phyloP scores from a whole-genome alignment of 2,113 vertebrate species.

The Alouatta palliata region DNA sequence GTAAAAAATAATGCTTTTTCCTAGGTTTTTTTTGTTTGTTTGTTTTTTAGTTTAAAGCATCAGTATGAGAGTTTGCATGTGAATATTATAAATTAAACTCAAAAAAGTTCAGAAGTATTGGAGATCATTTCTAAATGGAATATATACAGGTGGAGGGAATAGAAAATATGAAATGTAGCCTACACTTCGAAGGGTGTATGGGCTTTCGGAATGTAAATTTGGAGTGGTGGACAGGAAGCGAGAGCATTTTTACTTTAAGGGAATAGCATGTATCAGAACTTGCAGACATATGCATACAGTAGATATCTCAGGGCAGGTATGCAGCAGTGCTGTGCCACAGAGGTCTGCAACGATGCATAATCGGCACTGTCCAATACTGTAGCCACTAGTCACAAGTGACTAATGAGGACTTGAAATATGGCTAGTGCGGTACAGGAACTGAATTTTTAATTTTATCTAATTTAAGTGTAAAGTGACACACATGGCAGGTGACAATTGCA shows the following conservation, averaged over 20 bases:
- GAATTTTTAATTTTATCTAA: neutral
- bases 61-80: neutral
- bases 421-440: neutral
- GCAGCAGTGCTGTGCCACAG: neutral
- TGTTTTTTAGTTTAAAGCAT: neutral
- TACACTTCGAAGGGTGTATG: neutral
- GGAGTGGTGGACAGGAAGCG: neutral
- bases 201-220: neutral
- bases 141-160: neutral
- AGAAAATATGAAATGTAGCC: neutral
- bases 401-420: neutral
- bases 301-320: too few relatives aligned
- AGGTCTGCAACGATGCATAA: neutral
- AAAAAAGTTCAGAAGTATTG: neutral
- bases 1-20: neutral
- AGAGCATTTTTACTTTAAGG: neutral
- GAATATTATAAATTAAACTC: neutral
- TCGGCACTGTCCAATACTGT: neutral
- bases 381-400: neutral
- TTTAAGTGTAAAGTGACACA: neutral
- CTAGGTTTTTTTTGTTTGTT: neutral
- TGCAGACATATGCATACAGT: neutral
- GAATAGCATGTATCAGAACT: neutral
- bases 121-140: neutral
- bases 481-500: neutral